Percentiles rank a stretch among this genome's conserved stretches.
Conservation (phyloP, 92 coral and sea anemone genomes). For the Porites divaricata region DNA sequence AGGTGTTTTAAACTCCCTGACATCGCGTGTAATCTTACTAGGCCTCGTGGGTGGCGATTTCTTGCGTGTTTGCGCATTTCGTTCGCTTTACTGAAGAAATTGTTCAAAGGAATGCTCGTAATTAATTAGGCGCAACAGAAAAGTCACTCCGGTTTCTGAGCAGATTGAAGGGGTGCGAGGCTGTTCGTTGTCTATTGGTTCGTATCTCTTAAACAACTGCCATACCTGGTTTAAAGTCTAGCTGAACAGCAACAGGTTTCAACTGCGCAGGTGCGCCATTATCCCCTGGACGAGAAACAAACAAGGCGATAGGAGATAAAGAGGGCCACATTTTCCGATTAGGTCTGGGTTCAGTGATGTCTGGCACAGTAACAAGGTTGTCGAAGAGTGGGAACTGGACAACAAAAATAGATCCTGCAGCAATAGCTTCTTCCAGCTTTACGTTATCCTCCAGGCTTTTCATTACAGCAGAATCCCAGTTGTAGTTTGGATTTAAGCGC, state of each 20-base stretch:
- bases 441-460: conserved; percentile 38
- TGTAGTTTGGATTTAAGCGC: conserved; percentile 66
- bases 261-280: conserved; percentile 57
- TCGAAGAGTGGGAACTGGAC: conserved; percentile 77
- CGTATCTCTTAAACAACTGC: background rate
- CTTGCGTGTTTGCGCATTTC: too few species aligned
- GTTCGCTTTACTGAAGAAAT: too few species aligned
- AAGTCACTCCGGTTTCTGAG: too few species aligned
- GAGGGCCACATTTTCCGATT: conserved; percentile 79
- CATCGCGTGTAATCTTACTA: too few species aligned
- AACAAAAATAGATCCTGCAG: conserved; percentile 68
- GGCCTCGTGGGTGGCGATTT: too few species aligned
- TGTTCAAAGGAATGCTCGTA: too few species aligned
- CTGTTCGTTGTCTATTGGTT: too few species aligned
- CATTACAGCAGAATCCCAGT: conserved; percentile 73
- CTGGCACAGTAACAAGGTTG: conserved; percentile 68
- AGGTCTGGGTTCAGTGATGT: conserved; percentile 74
- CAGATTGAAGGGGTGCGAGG: too few species aligned
- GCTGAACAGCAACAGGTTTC: conserved; percentile 83
- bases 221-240: conserved; percentile 69
- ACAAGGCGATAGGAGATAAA: conserved; percentile 81
- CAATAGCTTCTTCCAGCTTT: conserved; percentile 35
- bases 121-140: too few species aligned
- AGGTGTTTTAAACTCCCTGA: too few species aligned
- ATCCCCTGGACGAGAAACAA: conserved; percentile 68